Evolutionary conservation across 2,113 vertebrate genomes (phyloP).

Genomic region (Anarrhichthys ocellatus): DNA sequence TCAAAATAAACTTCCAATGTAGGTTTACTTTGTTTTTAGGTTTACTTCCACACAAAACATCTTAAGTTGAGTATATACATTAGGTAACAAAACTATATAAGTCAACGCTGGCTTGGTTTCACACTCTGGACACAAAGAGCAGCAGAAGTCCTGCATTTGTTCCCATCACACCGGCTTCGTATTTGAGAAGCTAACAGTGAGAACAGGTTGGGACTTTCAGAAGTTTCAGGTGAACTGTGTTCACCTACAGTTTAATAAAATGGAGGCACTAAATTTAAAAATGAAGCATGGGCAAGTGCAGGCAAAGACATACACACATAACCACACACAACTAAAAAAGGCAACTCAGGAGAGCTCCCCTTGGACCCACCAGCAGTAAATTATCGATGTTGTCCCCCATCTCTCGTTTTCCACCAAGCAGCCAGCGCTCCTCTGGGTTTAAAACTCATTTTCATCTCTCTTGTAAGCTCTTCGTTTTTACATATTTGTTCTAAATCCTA

Average conservation of each 20-base stretch:
- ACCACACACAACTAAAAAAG: slow-evolving; percentile 40
- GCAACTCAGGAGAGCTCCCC: slow-evolving; percentile 56
- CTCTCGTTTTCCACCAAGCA: slow-evolving; percentile 68
- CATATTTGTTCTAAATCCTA: slow-evolving; percentile 83
- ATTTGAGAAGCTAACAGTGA: background rate
- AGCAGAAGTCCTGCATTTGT: background rate
- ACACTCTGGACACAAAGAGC: background rate
- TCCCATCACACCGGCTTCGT: background rate
- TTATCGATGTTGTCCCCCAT: slow-evolving; percentile 70
- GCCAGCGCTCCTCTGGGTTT: slow-evolving; percentile 76
- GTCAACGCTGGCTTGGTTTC: too few species aligned
- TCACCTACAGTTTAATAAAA: slow-evolving; percentile 27
- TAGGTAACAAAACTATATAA: background rate
- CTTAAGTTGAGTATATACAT: background rate
- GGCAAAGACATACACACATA: slow-evolving; percentile 14
- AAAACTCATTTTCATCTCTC: slow-evolving; percentile 82
- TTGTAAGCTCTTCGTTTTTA: slow-evolving; percentile 78
- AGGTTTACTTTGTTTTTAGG: background rate
- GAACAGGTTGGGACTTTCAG: background rate
- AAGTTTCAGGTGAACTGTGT: slow-evolving; percentile 8
- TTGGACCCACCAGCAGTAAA: slow-evolving; percentile 64
- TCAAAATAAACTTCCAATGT: background rate
- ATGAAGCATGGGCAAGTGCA: slow-evolving; percentile 17
- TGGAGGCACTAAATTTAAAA: slow-evolving; percentile 18
- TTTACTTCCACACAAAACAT: background rate